Base-by-base conservation (phyloP, 2,888 invertebrate species). In the Netelia inedita region DNA sequence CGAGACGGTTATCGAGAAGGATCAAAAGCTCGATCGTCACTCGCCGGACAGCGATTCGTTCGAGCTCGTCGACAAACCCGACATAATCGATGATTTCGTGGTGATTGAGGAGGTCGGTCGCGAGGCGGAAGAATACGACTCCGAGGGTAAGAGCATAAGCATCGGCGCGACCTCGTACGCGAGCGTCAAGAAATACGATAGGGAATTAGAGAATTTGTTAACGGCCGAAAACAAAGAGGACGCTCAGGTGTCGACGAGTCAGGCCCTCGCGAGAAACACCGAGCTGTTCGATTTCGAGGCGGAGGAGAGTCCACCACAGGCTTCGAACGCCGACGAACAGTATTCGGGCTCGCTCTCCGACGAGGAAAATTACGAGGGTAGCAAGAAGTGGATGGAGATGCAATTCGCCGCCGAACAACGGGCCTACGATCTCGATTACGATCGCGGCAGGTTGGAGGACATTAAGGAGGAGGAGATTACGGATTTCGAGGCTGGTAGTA, bases 381-480 rank as follows among this genome's bases (percentile, higher is more conserved):
- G 97, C 82, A 97, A 97, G 89, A 96, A 97, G 82, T 98, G 98
- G 98, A 96, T 98, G 75, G 98, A 98, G 94, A 97, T 97, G 96
- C 98, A 98, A 88, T 96, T 97, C 91, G 97, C 97, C 93, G 96
- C 96, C 66, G 96, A 96, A 89, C 95, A 95, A 84, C 94, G 95
- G 0, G 94, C 94, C 0, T 96, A 96, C 90, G 96, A 96, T 80
- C 96, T 97, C 92, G 98, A 98, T 87, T 96, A 97, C 86, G 97
- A 97, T 90, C 95, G 97, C 83, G 97, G 97, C 16, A 97, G 98
- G 3, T 94, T 98, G 57, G 98, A 98, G 94, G 98, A 98, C 90
- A 98, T 98, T 61, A 98, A 98, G 94, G 98, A 98, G 93, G 98
- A 98, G 94, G 98, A 98, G 94, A 95, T 97, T 91, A 97, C 97